Percentiles rank a stretch among this genome's conserved stretches.
Evolutionary conservation across 2,113 vertebrate species (phyloP).

Genomic region (Puntigrus tetrazona): DNA sequence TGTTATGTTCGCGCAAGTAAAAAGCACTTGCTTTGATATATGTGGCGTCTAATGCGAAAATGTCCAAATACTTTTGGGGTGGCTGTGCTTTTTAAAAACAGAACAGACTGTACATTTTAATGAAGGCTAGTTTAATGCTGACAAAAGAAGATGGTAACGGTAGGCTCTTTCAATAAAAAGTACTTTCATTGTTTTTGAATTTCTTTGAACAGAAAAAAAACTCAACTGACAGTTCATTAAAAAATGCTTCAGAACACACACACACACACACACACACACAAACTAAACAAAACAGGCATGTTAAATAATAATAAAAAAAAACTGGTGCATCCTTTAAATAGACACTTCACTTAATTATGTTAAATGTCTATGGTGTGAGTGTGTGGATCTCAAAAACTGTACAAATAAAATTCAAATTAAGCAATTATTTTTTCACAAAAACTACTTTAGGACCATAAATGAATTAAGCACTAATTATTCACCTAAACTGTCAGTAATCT

Average conservation of each 20-base stretch:
- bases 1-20: neutral
- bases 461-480: neutral
- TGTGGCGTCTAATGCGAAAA: neutral
- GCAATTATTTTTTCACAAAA: neutral
- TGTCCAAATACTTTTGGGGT: neutral
- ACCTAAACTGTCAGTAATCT: neutral
- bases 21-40: neutral
- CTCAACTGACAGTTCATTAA: neutral
- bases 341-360: neutral
- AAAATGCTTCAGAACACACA: neutral
- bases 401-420: neutral
- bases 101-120: neutral
- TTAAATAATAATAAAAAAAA: neutral
- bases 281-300: no score
- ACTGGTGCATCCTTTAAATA: neutral
- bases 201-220: neutral
- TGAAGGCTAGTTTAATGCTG: conserved; percentile 20
- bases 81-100: neutral
- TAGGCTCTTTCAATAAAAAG: neutral
- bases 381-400: neutral
- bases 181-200: neutral
- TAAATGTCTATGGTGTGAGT: neutral
- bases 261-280: no score
- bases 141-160: neutral
- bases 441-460: neutral